These are phyloP conservation scores for Chloroceryle aenea DNA, from an alignment of 2,113 vertebrate species.

Conservation along the genomic window DNA sequence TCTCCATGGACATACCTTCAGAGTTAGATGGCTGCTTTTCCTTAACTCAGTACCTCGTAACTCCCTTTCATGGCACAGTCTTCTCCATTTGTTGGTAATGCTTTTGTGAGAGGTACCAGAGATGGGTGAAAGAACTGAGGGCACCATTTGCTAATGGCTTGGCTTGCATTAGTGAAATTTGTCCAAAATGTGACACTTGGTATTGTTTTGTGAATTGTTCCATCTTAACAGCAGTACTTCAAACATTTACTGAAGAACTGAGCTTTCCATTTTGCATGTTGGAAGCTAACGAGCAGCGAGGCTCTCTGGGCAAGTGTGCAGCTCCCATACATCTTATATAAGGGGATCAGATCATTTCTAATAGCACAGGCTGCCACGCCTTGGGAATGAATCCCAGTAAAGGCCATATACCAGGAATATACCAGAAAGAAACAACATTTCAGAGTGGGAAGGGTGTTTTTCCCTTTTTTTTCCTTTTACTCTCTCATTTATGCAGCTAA, in stretches of 20 bases:
- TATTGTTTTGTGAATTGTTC: not conserved
- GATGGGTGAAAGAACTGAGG: not conserved
- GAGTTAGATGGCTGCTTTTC: not conserved
- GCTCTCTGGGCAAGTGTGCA: not conserved
- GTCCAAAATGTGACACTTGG: not conserved
- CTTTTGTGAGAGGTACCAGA: not conserved
- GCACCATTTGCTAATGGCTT: not conserved
- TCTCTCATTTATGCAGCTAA: not conserved
- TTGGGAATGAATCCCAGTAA: not conserved
- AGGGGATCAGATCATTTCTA: constrained; percentile 3
- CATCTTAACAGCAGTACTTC: not conserved
- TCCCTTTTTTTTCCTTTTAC: not conserved
- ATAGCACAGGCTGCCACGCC: not conserved
- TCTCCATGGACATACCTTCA: not conserved
- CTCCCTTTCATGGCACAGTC: not conserved
- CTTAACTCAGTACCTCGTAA: not conserved
- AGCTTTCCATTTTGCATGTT: not conserved
- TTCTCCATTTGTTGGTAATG: not conserved
- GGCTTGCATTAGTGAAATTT: not conserved
- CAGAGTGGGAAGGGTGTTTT: fast-evolving
- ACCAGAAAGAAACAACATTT: not conserved
- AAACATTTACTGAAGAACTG: not conserved
- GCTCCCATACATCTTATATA: not conserved
- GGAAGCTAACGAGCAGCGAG: not conserved
- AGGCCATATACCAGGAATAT: not conserved